Percentiles rank a stretch among this genome's conserved stretches.
phyloP scores from a whole-genome alignment of 2,113 vertebrate genomes.

The Rhipidura dahli region DNA sequence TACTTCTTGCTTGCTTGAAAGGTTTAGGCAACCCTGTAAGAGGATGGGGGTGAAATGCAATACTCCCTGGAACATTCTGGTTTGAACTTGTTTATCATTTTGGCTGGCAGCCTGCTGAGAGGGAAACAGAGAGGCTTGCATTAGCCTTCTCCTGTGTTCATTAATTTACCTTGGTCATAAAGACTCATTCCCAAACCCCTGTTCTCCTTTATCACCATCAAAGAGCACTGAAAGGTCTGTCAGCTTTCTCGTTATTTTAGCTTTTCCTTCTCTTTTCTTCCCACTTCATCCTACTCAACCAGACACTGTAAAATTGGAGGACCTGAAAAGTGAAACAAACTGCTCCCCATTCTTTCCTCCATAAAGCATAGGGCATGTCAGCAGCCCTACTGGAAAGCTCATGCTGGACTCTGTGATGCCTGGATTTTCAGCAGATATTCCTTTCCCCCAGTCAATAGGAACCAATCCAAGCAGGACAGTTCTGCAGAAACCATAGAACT shows the following conservation, averaged over 20 bases:
- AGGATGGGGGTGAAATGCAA: background rate
- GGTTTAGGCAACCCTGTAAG: background rate
- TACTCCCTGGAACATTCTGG: background rate
- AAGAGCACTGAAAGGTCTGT: background rate
- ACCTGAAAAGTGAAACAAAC: background rate
- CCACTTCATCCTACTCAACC: background rate
- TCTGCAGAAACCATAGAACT: background rate
- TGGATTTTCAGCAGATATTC: background rate
- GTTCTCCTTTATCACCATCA: background rate
- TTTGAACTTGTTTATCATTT: background rate
- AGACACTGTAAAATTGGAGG: background rate
- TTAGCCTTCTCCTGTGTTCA: background rate
- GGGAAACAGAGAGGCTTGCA: background rate
- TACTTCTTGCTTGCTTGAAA: background rate
- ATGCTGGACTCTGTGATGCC: background rate
- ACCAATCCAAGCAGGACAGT: background rate
- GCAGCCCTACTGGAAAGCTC: background rate
- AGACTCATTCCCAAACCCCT: background rate
- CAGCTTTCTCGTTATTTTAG: background rate
- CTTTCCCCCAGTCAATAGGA: background rate
- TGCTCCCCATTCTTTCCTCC: background rate
- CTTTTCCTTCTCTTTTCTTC: background rate
- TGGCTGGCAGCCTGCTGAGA: background rate
- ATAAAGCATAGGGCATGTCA: background rate
- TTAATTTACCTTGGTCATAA: background rate